Conservation (phyloP, 2,113 vertebrate species). For the Microcebus jonahi region DNA sequence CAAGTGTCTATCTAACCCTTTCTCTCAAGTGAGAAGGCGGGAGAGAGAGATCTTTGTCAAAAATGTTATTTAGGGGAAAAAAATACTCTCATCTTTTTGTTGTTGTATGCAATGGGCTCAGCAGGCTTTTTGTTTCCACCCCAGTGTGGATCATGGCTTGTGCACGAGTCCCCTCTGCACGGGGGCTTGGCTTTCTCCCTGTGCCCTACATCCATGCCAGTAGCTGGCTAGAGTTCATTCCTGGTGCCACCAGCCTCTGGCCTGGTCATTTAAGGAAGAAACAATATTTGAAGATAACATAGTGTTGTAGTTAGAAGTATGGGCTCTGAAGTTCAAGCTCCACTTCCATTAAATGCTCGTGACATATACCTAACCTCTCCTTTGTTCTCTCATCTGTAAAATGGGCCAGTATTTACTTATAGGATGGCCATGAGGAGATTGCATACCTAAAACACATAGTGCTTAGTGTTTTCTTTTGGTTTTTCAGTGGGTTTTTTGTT, state of each 20-base stretch:
- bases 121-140: background rate
- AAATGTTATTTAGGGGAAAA: background rate
- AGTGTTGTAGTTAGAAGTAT: background rate
- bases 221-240: background rate
- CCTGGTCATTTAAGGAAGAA: background rate
- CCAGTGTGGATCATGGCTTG: rapidly evolving
- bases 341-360: background rate
- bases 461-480: background rate
- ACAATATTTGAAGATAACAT: background rate
- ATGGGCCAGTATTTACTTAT: background rate
- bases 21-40: background rate
- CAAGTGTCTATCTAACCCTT: background rate
- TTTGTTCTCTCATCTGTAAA: constrained; percentile 29
- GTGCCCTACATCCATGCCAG: too few species aligned
- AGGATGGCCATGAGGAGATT: background rate
- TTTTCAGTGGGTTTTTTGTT: background rate
- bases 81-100: background rate
- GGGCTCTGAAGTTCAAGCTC: background rate
- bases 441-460: background rate
- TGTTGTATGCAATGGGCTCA: background rate
- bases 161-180: rapidly evolving
- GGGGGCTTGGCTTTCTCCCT: background rate
- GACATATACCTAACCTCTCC: background rate
- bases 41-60: background rate
- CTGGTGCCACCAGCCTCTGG: too few species aligned